Conservation (phyloP, 2,888 invertebrate genomes). For the Lasioglossum vierecki region DNA sequence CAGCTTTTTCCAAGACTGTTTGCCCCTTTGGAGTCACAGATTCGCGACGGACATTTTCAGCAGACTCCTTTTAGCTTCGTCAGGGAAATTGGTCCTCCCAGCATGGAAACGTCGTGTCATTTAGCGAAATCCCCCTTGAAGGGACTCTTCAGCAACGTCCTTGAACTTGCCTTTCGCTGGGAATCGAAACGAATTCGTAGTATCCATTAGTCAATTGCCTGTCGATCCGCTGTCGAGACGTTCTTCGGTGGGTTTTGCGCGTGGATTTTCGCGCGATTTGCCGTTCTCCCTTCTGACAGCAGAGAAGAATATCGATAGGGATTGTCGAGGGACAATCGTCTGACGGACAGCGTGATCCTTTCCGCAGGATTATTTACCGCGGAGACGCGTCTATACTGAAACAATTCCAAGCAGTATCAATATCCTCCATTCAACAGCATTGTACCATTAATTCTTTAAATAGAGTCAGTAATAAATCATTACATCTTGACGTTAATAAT, state of each 20-base stretch:
- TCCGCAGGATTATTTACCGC: background rate
- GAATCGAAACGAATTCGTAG: background rate
- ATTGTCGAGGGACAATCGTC: background rate
- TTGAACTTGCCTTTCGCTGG: background rate
- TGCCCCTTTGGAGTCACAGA: background rate
- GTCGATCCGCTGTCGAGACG: constrained; percentile 6
- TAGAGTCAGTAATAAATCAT: background rate
- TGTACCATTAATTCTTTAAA: background rate
- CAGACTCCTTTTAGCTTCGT: background rate
- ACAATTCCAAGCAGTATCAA: background rate
- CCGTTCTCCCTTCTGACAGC: background rate
- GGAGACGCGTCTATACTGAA: background rate
- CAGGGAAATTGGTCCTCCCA: constrained; percentile 1
- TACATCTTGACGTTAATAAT: background rate
- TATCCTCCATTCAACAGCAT: background rate
- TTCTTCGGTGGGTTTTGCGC: background rate
- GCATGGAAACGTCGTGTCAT: constrained; percentile 7
- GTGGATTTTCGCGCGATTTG: background rate
- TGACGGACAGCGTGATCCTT: background rate
- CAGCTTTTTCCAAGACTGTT: background rate
- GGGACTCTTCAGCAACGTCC: background rate
- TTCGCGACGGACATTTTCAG: background rate
- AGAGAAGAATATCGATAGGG: background rate
- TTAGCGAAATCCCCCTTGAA: background rate
- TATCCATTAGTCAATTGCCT: constrained; percentile 9